Conservation (phyloP, 2,113 vertebrate genomes). For the Seriola dumerili region DNA sequence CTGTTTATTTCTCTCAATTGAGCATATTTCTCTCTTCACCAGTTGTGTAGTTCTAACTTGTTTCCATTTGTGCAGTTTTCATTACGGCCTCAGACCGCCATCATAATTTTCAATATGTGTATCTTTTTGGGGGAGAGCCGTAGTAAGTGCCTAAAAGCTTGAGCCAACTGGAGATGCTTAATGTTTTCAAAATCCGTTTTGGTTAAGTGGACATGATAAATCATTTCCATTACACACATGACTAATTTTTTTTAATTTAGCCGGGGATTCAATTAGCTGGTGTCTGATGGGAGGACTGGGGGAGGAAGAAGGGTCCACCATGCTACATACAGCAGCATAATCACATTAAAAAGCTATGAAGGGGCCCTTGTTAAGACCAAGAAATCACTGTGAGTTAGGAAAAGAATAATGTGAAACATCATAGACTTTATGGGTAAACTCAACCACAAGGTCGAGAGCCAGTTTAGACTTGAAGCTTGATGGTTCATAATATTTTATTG, state of each 20-base stretch:
- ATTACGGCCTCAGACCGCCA: conserved; percentile 5
- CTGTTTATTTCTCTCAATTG: conserved; percentile 23
- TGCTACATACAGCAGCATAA: conserved; percentile 72
- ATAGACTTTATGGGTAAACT: conserved; percentile 54
- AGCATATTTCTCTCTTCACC: conserved; percentile 27
- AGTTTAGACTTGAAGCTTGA: conserved; percentile 26
- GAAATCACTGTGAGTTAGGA: conserved; percentile 74
- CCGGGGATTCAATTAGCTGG: conserved; percentile 72
- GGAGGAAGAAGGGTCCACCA: conserved; percentile 61
- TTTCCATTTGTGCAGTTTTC: conserved; percentile 19
- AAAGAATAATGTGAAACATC: conserved; percentile 62
- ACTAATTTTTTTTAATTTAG: conserved; percentile 79
- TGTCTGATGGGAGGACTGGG: conserved; percentile 69
- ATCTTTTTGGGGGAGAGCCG: conserved; percentile 44
- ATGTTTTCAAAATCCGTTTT: conserved; percentile 83
- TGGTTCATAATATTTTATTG: conserved; percentile 15
- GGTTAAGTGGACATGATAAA: conserved; percentile 82
- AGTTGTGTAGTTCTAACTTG: conserved; percentile 12
- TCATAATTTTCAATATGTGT: conserved; percentile 45
- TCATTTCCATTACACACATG: conserved; percentile 81
- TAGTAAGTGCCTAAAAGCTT: conserved; percentile 67
- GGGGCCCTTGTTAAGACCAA: conserved; percentile 72
- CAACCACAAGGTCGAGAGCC: conserved; percentile 22
- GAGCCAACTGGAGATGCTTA: conserved; percentile 76
- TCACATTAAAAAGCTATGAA: conserved; percentile 79